These are phyloP conservation scores for Dryas iulia DNA, from an alignment of 1,140 invertebrate genomes.

Conservation along the genomic window DNA sequence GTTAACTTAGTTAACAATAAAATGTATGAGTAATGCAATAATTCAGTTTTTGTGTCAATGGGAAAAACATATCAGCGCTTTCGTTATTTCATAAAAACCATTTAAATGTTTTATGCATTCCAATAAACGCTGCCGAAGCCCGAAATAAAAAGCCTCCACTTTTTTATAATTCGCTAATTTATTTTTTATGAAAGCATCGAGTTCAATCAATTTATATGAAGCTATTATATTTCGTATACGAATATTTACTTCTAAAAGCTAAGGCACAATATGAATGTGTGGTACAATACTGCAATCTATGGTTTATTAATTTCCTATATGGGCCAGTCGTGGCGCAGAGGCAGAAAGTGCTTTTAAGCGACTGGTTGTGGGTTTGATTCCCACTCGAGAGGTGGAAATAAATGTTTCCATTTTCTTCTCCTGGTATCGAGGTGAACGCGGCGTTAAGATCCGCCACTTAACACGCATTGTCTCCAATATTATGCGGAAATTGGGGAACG, in stretches of 20 bases:
- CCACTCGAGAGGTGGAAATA: no score
- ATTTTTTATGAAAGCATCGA: conserved; percentile 12
- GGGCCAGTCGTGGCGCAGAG: no score
- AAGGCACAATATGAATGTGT: background rate
- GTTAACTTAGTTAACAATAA: background rate
- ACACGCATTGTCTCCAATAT: no score
- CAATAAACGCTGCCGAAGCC: conserved; percentile 11
- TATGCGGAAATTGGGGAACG: no score
- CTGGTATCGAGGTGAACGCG: no score
- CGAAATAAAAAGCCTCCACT: conserved; percentile 14
- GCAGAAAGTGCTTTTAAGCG: no score
- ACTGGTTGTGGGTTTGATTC: no score
- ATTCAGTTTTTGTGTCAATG: conserved; percentile 1
- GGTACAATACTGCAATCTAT: background rate
- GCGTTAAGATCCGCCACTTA: no score
- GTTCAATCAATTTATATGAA: background rate
- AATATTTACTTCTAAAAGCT: background rate
- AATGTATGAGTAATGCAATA: conserved; percentile 4
- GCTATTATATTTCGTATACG: background rate
- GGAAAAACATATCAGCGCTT: background rate
- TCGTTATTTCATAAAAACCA: conserved; percentile 1
- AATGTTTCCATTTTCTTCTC: no score
- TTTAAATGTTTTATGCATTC: conserved; percentile 10
- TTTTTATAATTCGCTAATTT: conserved; percentile 17
- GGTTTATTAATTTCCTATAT: background rate